Percentiles rank a stretch among this genome's conserved stretches.
Evolutionary conservation across 2,113 vertebrate genomes (phyloP).

Genomic region (Nematolebias whitei): DNA sequence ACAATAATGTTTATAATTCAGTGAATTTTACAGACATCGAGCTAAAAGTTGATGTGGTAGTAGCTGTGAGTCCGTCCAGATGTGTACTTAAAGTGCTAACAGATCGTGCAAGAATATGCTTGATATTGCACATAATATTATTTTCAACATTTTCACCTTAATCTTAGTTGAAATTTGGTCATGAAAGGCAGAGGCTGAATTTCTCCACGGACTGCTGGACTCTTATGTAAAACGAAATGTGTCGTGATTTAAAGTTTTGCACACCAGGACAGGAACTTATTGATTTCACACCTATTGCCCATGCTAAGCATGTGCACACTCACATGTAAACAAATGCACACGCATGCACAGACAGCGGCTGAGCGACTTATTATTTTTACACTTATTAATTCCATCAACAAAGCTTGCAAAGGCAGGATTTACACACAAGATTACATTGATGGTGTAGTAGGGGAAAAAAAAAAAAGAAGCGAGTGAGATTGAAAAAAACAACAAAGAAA

Average conservation of each 20-base stretch:
- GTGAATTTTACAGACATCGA: too few relatives aligned
- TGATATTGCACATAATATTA: too few relatives aligned
- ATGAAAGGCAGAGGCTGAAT: too few relatives aligned
- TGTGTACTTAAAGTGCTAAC: too few relatives aligned
- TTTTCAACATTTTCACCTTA: too few relatives aligned
- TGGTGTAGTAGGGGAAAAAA: constrained; percentile 54
- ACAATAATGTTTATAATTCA: too few relatives aligned
- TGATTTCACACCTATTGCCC: constrained; percentile 75
- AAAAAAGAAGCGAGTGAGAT: constrained; percentile 28
- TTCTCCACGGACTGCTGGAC: too few relatives aligned
- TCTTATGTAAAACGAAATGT: constrained; percentile 61
- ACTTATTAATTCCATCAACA: constrained; percentile 76
- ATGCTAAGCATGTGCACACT: constrained; percentile 61
- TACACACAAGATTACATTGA: constrained; percentile 77
- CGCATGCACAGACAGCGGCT: constrained; percentile 54
- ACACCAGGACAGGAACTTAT: constrained; percentile 68
- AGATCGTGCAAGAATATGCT: too few relatives aligned
- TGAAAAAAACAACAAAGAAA: constrained; percentile 50
- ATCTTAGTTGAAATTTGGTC: too few relatives aligned
- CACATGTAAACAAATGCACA: constrained; percentile 66
- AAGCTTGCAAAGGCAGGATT: constrained; percentile 74
- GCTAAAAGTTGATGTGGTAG: too few relatives aligned
- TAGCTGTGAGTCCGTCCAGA: too few relatives aligned
- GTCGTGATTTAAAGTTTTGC: constrained; percentile 63
- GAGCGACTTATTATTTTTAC: constrained; percentile 73